phyloP scores from a whole-genome alignment of 2,888 invertebrate genomes.

The Tenthredo livida region DNA sequence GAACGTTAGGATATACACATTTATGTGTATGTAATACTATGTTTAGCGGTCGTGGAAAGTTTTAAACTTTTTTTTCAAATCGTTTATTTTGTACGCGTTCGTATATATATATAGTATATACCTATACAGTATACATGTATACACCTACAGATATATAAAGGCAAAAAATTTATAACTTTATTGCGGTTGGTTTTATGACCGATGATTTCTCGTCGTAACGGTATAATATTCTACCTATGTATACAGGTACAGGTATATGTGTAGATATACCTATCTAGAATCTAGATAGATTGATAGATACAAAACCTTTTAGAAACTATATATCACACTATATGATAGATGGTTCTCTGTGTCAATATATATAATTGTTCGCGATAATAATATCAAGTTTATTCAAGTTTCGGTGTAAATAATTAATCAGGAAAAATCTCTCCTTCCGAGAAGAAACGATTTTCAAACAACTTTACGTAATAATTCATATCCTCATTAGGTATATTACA shows the following conservation, averaged over 20 bases:
- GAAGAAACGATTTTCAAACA: no score
- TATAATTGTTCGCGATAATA: not conserved
- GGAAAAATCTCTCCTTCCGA: no score
- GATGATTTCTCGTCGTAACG: conserved; percentile 30
- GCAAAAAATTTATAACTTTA: not conserved
- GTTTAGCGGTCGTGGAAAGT: not conserved
- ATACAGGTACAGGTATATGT: not conserved
- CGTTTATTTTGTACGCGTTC: not conserved
- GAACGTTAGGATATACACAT: no score
- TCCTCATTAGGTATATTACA: no score
- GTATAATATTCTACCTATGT: not conserved
- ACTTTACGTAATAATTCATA: no score
- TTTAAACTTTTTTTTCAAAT: no score
- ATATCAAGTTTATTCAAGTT: not conserved
- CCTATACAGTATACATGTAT: no score
- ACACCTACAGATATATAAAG: not conserved
- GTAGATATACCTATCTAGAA: not conserved
- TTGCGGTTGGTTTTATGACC: conserved; percentile 27
- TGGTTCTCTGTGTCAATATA: not conserved
- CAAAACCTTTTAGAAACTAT: not conserved
- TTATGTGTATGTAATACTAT: not conserved
- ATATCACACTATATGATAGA: no score
- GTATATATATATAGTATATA: no score
- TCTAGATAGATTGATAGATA: not conserved
- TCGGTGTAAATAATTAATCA: not conserved